Evolutionary conservation across 2,888 invertebrate species (phyloP), one percentile per base, ranked within the genome.

Genomic region (Mythimna loreyi): DNA sequence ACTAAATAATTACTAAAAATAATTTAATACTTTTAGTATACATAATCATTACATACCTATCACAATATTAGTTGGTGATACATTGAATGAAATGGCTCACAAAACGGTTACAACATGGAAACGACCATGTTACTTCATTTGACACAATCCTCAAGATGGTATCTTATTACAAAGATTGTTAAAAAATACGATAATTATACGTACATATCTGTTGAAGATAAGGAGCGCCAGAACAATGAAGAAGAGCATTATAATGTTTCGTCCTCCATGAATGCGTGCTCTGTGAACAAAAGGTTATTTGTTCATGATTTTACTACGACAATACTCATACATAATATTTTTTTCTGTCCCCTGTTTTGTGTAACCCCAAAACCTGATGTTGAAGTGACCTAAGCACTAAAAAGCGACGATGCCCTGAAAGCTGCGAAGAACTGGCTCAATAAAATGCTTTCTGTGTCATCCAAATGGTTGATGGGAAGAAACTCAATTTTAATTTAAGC

Each of bases 191-290:
- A 8, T 43, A 8, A 30, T 55, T 16, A 77, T 82, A 96, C 96
- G 93, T 82, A 96, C 94, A 84, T 95, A 95, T 96, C 96, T 92
- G 85, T 95, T 93, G 77, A 93, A 93, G 73, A 96, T 89, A 67
- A 94, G 86, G 62, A 96, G 86, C 6, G 90, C 92, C 33, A 92
- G 73, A 36, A 90, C 91, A 65, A 96, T 89, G 79, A 94, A 89
- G 82, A 92, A 90, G 72, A 95, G 83, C 96, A 96, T 96, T 73
- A 96, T 80, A 70, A 94, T 89, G 82, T 95, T 91, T n/a, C 96
- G 91, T 9, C 84, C 89, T 47, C 88, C 85, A 75, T 94, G 93
- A 23, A 94, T 84, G 33, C 88, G 85, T 16, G 91, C 88, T 66
- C 96, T 96, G 92, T 61, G 90, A 92, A 59, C 57, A 58, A 74